Evolutionary conservation across 1,140 invertebrate species (phyloP).

Genomic region (Zophobas atratus): DNA sequence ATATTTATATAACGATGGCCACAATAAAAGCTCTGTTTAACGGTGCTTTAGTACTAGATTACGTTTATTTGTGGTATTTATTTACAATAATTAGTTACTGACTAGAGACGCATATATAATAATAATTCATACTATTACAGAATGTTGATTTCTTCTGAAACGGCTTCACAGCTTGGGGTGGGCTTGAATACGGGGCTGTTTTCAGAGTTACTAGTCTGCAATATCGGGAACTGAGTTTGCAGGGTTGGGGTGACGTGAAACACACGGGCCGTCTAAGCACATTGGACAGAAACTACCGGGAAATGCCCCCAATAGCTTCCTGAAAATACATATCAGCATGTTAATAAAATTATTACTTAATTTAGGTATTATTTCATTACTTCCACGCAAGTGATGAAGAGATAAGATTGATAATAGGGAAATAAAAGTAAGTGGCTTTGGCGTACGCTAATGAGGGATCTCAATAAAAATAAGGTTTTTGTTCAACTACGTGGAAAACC

Average conservation of each 20-base stretch:
- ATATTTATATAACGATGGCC: constrained; percentile 53
- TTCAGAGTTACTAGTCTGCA: constrained; percentile 19
- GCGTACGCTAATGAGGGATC: not conserved
- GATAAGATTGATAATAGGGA: constrained; percentile 8
- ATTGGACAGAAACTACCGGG: constrained; percentile 59
- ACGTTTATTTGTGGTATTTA: not conserved
- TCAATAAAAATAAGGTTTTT: constrained; percentile 12
- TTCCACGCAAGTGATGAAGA: not conserved
- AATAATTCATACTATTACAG: constrained; percentile 13
- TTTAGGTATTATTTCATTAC: not conserved
- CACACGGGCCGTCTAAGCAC: constrained; percentile 60
- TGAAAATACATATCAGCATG: constrained; percentile 47
- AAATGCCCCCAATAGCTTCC: constrained; percentile 62
- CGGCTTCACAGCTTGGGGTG: constrained; percentile 1
- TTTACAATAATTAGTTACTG: not conserved
- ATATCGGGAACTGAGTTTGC: constrained; percentile 42
- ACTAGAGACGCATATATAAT: too few species aligned
- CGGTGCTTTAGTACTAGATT: not conserved
- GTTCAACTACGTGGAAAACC: constrained; percentile 14
- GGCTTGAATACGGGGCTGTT: constrained; percentile 2
- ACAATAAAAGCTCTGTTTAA: constrained; percentile 10
- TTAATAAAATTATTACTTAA: constrained; percentile 6
- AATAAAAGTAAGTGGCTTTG: constrained; percentile 20
- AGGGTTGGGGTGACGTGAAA: constrained; percentile 55
- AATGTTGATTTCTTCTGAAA: constrained; percentile 21